Base-by-base conservation (phyloP, 2,113 vertebrate genomes). In the Sinocyclocheilus grahami region DNA sequence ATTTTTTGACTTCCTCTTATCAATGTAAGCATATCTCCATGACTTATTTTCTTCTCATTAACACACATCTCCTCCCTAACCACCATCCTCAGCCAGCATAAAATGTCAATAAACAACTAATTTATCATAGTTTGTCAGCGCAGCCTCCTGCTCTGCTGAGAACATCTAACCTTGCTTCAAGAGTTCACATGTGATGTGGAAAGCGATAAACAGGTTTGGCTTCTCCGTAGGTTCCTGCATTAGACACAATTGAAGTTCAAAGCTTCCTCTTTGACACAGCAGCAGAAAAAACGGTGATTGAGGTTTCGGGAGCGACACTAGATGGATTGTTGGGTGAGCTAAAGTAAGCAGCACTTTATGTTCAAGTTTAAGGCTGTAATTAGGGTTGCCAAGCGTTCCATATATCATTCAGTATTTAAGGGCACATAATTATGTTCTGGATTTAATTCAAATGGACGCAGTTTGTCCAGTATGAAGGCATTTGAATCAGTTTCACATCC, bases 91-190 rank as follows among this genome's bases (percentile, higher is more conserved):
- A 82, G 79, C 79, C 79, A 48, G 37, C 39, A 82, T 65, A 67
- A 82, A 82, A 82, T 82, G 79, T 82, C 79, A 82, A 62, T 82
- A 82, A 82, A 82, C 79, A 82, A 82, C 79, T 48, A 82, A 82
- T 82, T 65, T 82, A 82, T 82, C 79, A 82, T 67, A 82, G 39
- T 67, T 82, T 82, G 79, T 82, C 79, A 82, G 79, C 39, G 22
- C 60, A 65, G 78, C 60, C 60, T 81, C 60, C 60, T 65, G 60
- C 79, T 82, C 79, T 27, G 60, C 60, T 30, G 60, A 82, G 60
- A 82, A 67, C 79, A 82, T 82, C 39, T 67, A 67, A 48, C 79
- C 79, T 46, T 48, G 37, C 60, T 67, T 82, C 39, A 46, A 65
- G 60, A 81, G n/a, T 67, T 65, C 79, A 48, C 79, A 20, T 81